Evolutionary conservation across 2,888 invertebrate species (phyloP).

Genomic region (Eupithecia subumbrata): DNA sequence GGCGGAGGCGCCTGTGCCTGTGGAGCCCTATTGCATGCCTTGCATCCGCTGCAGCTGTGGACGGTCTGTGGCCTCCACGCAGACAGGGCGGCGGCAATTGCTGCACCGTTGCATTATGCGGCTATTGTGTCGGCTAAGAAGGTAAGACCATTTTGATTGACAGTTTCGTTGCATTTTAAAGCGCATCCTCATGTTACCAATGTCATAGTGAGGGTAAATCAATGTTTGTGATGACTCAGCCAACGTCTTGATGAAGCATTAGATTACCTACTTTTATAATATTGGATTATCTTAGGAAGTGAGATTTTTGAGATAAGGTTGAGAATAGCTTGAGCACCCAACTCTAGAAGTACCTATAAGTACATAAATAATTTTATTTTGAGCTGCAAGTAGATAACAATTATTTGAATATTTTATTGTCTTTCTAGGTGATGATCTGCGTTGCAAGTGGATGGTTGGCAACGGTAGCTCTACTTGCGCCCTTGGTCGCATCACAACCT

Average conservation of each 20-base stretch:
- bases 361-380: too few species aligned
- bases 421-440: conserved; percentile 85
- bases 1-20: conserved; percentile 87
- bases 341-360: too few species aligned
- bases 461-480: conserved; percentile 85
- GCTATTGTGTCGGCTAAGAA: conserved; percentile 89
- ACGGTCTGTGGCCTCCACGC: conserved; percentile 92
- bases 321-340: too few species aligned
- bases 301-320: too few species aligned
- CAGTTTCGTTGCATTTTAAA: too few species aligned
- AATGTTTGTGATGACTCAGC: too few species aligned
- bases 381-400: too few species aligned
- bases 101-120: conserved; percentile 91
- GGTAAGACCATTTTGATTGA: conserved; percentile 62
- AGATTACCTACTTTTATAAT: too few species aligned
- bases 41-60: conserved; percentile 91
- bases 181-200: too few species aligned
- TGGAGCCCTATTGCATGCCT: conserved; percentile 87
- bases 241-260: too few species aligned
- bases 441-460: conserved; percentile 88
- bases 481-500: conserved; percentile 85
- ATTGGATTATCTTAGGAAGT: too few species aligned
- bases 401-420: neutral
- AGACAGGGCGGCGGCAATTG: conserved; percentile 91
- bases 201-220: too few species aligned